Conservation (phyloP, 2,888 invertebrate species). For the Drosophila kuntzei region DNA sequence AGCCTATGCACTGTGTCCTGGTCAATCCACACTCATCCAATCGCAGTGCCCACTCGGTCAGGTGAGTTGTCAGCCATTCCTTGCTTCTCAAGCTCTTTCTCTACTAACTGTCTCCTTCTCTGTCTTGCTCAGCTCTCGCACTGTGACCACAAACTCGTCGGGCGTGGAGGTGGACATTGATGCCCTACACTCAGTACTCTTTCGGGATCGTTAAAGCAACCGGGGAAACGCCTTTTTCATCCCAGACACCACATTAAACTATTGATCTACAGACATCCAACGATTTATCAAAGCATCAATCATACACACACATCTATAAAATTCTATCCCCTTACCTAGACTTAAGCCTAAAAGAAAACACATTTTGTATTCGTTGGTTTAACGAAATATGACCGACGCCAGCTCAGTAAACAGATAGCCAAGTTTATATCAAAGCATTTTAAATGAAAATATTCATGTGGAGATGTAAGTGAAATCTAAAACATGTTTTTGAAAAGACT, state of each 20-base stretch:
- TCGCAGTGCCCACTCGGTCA: slow-evolving; percentile 86
- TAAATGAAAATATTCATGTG: slow-evolving; percentile 1
- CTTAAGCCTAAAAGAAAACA: slow-evolving; percentile 16
- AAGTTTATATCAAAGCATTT: slow-evolving; percentile 26
- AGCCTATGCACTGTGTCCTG: slow-evolving; percentile 95
- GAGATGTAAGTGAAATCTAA: background rate
- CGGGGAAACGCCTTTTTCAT: background rate
- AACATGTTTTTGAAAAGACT: too few species aligned
- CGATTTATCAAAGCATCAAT: slow-evolving; percentile 19
- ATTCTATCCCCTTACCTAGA: slow-evolving; percentile 15
- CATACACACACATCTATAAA: slow-evolving; percentile 4
- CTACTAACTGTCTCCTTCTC: background rate
- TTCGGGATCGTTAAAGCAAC: slow-evolving; percentile 76
- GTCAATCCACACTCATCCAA: slow-evolving; percentile 91
- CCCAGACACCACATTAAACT: slow-evolving; percentile 16
- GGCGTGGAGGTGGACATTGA: slow-evolving; percentile 85
- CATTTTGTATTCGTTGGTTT: slow-evolving; percentile 25
- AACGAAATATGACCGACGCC: slow-evolving; percentile 3
- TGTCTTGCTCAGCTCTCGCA: slow-evolving; percentile 56
- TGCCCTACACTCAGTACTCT: slow-evolving; percentile 85
- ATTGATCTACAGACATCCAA: slow-evolving; percentile 12
- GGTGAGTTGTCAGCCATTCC: slow-evolving; percentile 58
- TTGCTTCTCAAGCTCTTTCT: too few species aligned
- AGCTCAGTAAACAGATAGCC: slow-evolving; percentile 24
- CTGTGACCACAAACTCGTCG: slow-evolving; percentile 75